These are phyloP conservation scores for Pandemis corylana DNA, from an alignment of 2,888 invertebrate genomes.

Conservation along the genomic window DNA sequence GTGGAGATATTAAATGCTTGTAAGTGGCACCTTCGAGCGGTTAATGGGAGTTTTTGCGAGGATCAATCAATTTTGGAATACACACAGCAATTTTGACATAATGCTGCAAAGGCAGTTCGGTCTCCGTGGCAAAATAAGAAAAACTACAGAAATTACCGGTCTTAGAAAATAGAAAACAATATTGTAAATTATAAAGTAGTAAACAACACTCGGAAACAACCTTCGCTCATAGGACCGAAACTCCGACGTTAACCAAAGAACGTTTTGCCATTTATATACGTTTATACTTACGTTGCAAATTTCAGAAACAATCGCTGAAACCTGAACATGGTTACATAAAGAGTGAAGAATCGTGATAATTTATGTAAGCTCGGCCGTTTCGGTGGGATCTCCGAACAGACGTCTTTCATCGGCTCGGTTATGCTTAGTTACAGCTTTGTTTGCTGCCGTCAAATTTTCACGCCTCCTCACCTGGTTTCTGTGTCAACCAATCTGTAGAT, in stretches of 20 bases:
- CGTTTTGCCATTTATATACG: background rate
- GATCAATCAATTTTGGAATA: conserved; percentile 7
- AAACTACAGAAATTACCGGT: background rate
- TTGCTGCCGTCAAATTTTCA: conserved; percentile 50
- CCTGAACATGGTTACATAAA: conserved; percentile 40
- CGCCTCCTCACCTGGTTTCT: conserved; percentile 43
- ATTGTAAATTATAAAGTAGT: no score
- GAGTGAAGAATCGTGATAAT: conserved; percentile 40
- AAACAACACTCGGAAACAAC: background rate
- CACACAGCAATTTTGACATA: background rate
- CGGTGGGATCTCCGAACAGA: conserved; percentile 41
- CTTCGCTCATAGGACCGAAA: conserved; percentile 3
- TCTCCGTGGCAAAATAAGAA: background rate
- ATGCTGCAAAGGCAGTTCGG: background rate
- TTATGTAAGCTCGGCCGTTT: conserved; percentile 46
- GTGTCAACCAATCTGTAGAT: conserved; percentile 33
- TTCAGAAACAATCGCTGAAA: conserved; percentile 33
- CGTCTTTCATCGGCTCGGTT: conserved; percentile 48
- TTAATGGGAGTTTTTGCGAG: conserved; percentile 10
- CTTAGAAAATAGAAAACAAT: no score
- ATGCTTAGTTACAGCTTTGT: conserved; percentile 51
- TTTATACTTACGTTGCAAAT: conserved; percentile 2
- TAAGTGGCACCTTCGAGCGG: conserved; percentile 18
- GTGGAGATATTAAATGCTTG: background rate
- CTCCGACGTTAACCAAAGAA: background rate